Evolutionary conservation across 2,888 invertebrate genomes (phyloP).

Genomic region (Acrobasis suavella): DNA sequence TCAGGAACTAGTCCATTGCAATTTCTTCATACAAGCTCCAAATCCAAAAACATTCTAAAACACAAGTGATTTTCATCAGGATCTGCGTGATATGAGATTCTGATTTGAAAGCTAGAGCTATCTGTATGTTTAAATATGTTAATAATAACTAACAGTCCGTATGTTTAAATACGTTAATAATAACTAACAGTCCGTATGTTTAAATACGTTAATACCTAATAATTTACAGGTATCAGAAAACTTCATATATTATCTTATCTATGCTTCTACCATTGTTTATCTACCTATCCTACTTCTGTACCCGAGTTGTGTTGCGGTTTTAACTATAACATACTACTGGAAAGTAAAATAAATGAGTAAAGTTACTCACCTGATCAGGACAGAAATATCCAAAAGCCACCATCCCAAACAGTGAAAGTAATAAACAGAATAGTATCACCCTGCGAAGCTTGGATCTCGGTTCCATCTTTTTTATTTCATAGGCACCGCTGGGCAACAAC

Average conservation of each 20-base stretch:
- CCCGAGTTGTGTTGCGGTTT: background rate
- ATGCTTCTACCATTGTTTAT: background rate
- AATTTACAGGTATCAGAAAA: background rate
- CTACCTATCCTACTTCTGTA: background rate
- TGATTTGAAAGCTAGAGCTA: background rate
- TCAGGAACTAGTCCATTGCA: no score
- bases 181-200: no score
- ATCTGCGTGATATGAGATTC: conserved; percentile 4
- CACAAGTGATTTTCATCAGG: no score
- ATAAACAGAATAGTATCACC: conserved; percentile 90
- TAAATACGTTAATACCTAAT: background rate
- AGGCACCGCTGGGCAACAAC: conserved; percentile 88
- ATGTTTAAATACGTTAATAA: no score
- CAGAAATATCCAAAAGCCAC: conserved; percentile 95
- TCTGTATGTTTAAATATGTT: no score
- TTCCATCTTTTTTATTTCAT: conserved; percentile 93
- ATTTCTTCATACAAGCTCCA: no score
- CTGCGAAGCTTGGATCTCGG: conserved; percentile 90
- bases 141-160: no score
- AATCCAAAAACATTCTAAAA: no score
- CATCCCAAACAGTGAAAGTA: conserved; percentile 92
- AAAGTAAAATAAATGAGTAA: background rate
- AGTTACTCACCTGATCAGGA: conserved; percentile 88
- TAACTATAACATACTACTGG: background rate
- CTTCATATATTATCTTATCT: conserved; percentile 2